phyloP scores from a whole-genome alignment of 1,140 invertebrate species.

The Dryas iulia region DNA sequence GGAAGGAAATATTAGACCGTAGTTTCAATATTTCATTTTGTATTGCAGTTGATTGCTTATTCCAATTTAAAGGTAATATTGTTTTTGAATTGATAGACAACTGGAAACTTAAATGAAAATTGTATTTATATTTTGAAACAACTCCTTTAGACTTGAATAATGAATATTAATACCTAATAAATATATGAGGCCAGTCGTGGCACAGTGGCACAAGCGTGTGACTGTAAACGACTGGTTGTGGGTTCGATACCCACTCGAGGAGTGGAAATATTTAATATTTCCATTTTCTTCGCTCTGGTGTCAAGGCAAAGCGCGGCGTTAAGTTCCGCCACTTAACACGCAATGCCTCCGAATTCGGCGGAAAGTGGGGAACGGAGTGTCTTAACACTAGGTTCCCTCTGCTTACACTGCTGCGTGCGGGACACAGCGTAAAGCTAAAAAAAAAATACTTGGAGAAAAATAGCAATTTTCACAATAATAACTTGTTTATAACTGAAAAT shows the following conservation, averaged over 20 bases:
- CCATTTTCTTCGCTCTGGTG: too few relatives aligned
- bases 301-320: too few relatives aligned
- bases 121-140: neutral
- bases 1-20: neutral
- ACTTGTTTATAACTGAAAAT: slow-evolving; percentile 13
- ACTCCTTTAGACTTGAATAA: neutral
- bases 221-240: neutral
- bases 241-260: neutral
- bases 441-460: too few relatives aligned
- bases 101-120: slow-evolving; percentile 8
- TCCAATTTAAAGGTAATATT: slow-evolving; percentile 29
- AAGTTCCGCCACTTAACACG: too few relatives aligned
- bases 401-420: too few relatives aligned
- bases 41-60: slow-evolving; percentile 21
- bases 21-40: slow-evolving; percentile 19
- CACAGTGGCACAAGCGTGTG: neutral
- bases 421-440: too few relatives aligned
- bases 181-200: neutral
- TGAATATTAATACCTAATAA: neutral
- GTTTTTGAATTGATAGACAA: slow-evolving; percentile 23
- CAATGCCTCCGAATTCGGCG: too few relatives aligned
- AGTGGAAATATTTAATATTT: neutral
- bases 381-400: too few relatives aligned
- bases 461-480: neutral
- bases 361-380: too few relatives aligned